Conservation (phyloP, 2,113 vertebrate genomes). For the Dryoscopus gambensis region DNA sequence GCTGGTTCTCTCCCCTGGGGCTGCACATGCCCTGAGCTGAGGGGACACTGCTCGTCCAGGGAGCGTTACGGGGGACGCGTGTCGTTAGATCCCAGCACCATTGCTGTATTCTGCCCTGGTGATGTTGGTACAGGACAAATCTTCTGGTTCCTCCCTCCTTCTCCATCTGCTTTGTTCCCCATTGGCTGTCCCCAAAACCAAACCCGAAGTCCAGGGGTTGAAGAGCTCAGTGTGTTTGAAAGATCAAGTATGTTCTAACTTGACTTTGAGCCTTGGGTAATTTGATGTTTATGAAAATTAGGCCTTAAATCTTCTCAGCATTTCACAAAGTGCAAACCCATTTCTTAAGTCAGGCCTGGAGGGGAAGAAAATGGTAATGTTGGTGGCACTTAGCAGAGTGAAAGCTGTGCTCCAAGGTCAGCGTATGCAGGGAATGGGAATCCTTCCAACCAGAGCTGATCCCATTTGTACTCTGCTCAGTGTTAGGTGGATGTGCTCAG, state of each 20-base stretch:
- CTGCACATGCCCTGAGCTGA: neutral
- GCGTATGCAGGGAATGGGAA: neutral
- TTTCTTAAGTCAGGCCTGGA: neutral
- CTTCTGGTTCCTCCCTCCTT: neutral
- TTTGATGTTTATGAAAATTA: neutral
- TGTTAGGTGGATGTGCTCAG: rapidly evolving
- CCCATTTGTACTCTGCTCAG: rapidly evolving
- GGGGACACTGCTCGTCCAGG: neutral
- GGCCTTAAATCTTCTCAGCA: neutral
- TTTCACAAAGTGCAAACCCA: neutral
- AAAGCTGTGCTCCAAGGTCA: neutral
- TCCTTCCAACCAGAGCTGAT: neutral
- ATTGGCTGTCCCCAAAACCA: neutral
- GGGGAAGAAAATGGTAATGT: neutral
- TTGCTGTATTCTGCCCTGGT: neutral
- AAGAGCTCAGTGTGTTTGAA: neutral
- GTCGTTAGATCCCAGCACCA: rapidly evolving
- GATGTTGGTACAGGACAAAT: neutral
- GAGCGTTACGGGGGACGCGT: rapidly evolving
- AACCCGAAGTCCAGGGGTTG: neutral
- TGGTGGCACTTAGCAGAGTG: neutral
- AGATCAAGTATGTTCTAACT: neutral
- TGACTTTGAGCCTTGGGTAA: neutral
- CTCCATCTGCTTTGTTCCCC: neutral
- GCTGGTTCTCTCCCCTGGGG: neutral